Percentiles rank a stretch among this genome's conserved stretches.
These are phyloP conservation scores for Tortricodes alternella DNA, from an alignment of 2,888 invertebrate genomes.

Conservation along the genomic window DNA sequence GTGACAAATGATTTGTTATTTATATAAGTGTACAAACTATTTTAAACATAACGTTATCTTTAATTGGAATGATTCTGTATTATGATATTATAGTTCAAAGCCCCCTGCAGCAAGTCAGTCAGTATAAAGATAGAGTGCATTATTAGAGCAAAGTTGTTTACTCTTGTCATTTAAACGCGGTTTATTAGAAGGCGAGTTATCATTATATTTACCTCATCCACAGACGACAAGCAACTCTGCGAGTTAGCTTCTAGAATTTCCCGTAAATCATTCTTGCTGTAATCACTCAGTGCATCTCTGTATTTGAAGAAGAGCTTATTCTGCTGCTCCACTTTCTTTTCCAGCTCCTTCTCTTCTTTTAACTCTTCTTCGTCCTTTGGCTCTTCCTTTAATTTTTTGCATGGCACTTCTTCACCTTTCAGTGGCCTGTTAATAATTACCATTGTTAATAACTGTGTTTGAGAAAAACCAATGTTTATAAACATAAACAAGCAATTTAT, in stretches of 20 bases:
- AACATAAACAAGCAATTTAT: neutral
- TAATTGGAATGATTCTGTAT: too few relatives aligned
- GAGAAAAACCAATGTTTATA: neutral
- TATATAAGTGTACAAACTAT: neutral
- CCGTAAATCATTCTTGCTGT: slow-evolving; percentile 84
- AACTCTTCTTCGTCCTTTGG: slow-evolving; percentile 78
- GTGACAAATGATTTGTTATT: slow-evolving; percentile 41
- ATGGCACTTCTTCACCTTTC: slow-evolving; percentile 80
- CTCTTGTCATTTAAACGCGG: too few relatives aligned
- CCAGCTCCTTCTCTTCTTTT: slow-evolving; percentile 76
- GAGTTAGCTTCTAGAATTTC: slow-evolving; percentile 87
- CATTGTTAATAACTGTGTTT: neutral
- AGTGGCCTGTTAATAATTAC: slow-evolving; percentile 49
- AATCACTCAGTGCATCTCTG: slow-evolving; percentile 57
- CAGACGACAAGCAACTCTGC: slow-evolving; percentile 86
- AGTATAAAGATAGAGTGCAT: too few relatives aligned
- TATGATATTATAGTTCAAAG: too few relatives aligned
- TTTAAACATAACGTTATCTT: too few relatives aligned
- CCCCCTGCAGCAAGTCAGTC: too few relatives aligned
- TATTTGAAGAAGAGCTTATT: slow-evolving; percentile 82
- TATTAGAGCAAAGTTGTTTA: too few relatives aligned
- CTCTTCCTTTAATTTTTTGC: slow-evolving; percentile 88
- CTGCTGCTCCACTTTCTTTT: slow-evolving; percentile 87
- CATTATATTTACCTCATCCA: slow-evolving; percentile 81
- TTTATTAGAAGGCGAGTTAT: too few relatives aligned